A percentile compares a stretch with the other conserved stretches of the same genome.
Conservation (phyloP, 2,113 vertebrate genomes). For the Hypomesus transpacificus region DNA sequence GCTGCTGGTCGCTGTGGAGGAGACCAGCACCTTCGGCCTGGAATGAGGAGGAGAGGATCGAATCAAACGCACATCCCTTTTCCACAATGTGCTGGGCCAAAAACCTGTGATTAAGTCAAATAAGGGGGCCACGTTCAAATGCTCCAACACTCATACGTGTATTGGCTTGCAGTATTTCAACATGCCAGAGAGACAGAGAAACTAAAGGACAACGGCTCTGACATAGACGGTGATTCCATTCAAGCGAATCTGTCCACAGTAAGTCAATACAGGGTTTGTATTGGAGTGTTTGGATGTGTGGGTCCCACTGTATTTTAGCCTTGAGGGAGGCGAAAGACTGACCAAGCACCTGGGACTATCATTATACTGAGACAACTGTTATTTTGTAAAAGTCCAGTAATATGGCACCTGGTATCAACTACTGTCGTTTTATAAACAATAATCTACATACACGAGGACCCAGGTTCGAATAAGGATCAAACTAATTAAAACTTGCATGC, state of each 20-base stretch:
- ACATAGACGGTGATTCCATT: too few species aligned
- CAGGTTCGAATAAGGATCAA: constrained; percentile 16
- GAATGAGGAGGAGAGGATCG: constrained; percentile 75
- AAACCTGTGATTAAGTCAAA: constrained; percentile 1
- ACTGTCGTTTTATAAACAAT: constrained; percentile 26
- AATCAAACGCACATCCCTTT: neutral
- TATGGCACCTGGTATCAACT: neutral
- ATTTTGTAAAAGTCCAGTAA: neutral
- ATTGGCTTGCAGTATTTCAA: neutral
- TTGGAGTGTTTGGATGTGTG: too few species aligned
- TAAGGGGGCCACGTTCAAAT: neutral
- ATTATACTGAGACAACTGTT: neutral
- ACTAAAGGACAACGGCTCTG: neutral
- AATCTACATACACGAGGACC: constrained; percentile 6
- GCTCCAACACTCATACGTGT: neutral
- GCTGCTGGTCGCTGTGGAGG: constrained; percentile 93
- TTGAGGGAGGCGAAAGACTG: neutral
- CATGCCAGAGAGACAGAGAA: neutral
- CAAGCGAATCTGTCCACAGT: neutral
- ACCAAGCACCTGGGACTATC: neutral
- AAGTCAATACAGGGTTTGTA: constrained; percentile 9
- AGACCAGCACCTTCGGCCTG: constrained; percentile 97
- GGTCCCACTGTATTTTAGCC: neutral
- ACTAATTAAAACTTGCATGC: constrained; percentile 47
- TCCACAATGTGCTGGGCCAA: neutral